Conservation (phyloP, 1,140 invertebrate species). For the Lanistes nyassanus region DNA sequence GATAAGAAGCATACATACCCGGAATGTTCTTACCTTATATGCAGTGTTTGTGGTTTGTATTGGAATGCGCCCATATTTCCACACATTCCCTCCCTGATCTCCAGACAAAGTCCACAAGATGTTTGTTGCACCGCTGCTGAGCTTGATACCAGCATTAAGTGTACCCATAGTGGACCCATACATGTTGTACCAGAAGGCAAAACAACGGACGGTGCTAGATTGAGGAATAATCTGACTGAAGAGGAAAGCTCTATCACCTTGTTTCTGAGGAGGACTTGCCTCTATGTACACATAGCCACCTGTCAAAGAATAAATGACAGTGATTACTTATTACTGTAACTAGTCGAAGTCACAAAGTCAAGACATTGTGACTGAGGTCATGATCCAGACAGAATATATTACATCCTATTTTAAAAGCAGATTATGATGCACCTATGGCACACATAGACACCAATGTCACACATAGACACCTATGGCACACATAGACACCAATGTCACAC, state of each 20-base stretch:
- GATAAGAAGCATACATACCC: too few relatives aligned
- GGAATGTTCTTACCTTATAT: slow-evolving; percentile 20
- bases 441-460: too few relatives aligned
- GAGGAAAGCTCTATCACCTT: slow-evolving; percentile 49
- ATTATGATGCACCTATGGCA: too few relatives aligned
- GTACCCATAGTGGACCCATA: slow-evolving; percentile 49
- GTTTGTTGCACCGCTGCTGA: slow-evolving; percentile 22
- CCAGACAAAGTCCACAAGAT: slow-evolving; percentile 43
- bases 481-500: too few relatives aligned
- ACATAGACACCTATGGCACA: too few relatives aligned
- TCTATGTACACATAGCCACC: slow-evolving; percentile 76
- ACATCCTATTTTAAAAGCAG: too few relatives aligned
- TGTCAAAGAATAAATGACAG: slow-evolving; percentile 10
- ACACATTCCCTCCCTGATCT: slow-evolving; percentile 39
- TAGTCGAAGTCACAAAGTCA: too few relatives aligned
- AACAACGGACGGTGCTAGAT: slow-evolving; percentile 37
- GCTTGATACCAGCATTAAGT: slow-evolving; percentile 48
- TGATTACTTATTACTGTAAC: background rate
- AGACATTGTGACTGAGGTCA: too few relatives aligned
- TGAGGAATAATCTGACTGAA: slow-evolving; percentile 35
- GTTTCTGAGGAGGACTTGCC: slow-evolving; percentile 70
- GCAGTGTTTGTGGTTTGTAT: slow-evolving; percentile 45
- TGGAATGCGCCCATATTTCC: slow-evolving; percentile 39
- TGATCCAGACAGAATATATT: too few relatives aligned
- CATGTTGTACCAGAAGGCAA: slow-evolving; percentile 59